A percentile compares a stretch with the other conserved stretches of the same genome.
Conservation (phyloP, 2,797 vertebrate species). For the Eleutherodactylus coqui region DNA sequence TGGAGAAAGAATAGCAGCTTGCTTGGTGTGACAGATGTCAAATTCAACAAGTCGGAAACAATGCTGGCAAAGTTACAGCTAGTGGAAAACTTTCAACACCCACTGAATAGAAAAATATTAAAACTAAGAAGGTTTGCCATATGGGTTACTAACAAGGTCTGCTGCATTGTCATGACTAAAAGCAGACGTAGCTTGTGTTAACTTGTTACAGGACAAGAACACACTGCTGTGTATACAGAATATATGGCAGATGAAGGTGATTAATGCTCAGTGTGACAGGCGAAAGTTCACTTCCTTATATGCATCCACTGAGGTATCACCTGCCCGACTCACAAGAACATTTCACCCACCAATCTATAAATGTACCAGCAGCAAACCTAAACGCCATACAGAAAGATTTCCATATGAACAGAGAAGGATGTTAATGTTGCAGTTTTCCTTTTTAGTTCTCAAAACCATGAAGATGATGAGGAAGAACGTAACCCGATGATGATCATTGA, state of each 20-base stretch:
- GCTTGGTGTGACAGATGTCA: constrained; percentile 65
- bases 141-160: constrained; percentile 63
- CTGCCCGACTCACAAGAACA: constrained; percentile 68
- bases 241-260: constrained; percentile 75
- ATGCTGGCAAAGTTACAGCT: constrained; percentile 69
- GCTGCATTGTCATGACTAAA: constrained; percentile 60
- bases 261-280: constrained; percentile 76
- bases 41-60: constrained; percentile 68
- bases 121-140: constrained; percentile 72
- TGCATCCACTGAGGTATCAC: constrained; percentile 70
- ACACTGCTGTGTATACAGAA: constrained; percentile 68
- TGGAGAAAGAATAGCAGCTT: constrained; percentile 64
- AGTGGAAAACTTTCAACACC: constrained; percentile 74
- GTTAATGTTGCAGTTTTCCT: constrained; percentile 14
- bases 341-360: constrained; percentile 71
- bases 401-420: constrained; percentile 24
- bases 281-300: constrained; percentile 71
- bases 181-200: constrained; percentile 70
- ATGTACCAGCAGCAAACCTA: constrained; percentile 46
- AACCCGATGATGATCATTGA: constrained; percentile 48
- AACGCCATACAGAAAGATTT: constrained; percentile 36
- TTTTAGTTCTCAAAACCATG: constrained; percentile 25
- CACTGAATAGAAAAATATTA: constrained; percentile 73
- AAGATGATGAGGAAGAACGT: constrained; percentile 39
- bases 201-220: constrained; percentile 75